Evolutionary conservation across 2,797 vertebrate species (phyloP), one percentile per base, ranked within the genome.

Genomic region (Sciurus vulgaris): DNA sequence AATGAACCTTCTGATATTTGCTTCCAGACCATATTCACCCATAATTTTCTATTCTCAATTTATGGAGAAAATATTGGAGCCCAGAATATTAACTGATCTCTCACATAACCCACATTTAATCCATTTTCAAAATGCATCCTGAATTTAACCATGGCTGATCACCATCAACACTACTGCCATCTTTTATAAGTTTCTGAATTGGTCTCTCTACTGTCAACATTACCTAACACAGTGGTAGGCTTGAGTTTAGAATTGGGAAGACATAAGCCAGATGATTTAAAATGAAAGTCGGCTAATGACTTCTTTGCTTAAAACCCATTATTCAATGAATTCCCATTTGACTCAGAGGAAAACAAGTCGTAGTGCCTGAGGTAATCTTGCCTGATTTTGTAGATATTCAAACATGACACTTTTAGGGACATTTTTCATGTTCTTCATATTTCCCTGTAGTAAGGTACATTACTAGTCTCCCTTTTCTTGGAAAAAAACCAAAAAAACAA

Each of bases 371-470:
- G 47, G 49, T 65, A 59, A 83, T 24, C 18, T 49, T 83, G 26
- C 18, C 70, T 86, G 49, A 17, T 56, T 76, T 72, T 83, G n/a
- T 5, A 79, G 47, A 51, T 30, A 86, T 24, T 22, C 47, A 76
- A 79, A 28, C 11, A 76, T 11, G 61, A 41, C 4, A 51, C 10
- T 47, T 89, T 89, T 38, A 30, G 2, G 30, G 7, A 1, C 6
- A 1, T 63, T 94, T 59, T 93, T 49, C 61, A 82, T 3, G 44
- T 2, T 2, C 24, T 4, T 84, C 20, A 7, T 73, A 11, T 28
- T 82, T 59, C 47, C 1, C 4, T 35, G 4, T 28, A n/a, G 4
- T 30, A 70, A 14, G 59, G 24, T 38, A 33, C 0, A 56, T 17
- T 26, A 18, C 18, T 77, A 47, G 5, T 2, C 12, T 84, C 7